A percentile compares a stretch with the other conserved stretches of the same genome.
Evolutionary conservation across 2,113 vertebrate genomes (phyloP).

Genomic region (Pterocles gutturalis): DNA sequence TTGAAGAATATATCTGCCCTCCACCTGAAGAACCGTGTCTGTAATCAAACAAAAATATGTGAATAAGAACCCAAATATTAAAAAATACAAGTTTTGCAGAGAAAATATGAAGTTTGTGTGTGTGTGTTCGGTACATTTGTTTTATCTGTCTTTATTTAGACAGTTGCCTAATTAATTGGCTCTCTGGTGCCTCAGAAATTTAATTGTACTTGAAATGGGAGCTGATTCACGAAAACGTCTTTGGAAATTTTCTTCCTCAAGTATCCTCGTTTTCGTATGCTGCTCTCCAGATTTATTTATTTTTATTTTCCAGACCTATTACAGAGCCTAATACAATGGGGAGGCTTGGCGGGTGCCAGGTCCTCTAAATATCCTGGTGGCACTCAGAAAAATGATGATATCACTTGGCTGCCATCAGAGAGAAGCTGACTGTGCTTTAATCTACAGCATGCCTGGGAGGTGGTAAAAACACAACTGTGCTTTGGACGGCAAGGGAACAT

Average conservation of each 20-base stretch:
- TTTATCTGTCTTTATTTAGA: not conserved
- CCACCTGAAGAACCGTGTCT: not conserved
- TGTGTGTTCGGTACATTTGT: not conserved
- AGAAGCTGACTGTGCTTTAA: not conserved
- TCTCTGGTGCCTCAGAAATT: not conserved
- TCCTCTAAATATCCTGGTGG: not conserved
- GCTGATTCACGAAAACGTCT: not conserved
- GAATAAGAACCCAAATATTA: not conserved
- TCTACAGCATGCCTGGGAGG: not conserved
- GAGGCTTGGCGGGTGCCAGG: not conserved
- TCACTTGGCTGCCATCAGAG: accelerated
- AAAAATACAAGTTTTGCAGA: not conserved
- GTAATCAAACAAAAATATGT: not conserved
- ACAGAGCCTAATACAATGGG: not conserved
- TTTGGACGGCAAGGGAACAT: not conserved
- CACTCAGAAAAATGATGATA: not conserved
- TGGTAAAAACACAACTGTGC: not conserved
- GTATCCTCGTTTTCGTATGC: not conserved
- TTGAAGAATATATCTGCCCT: not conserved
- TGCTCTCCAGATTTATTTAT: not conserved
- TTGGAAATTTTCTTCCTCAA: not conserved
- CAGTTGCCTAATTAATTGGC: not conserved
- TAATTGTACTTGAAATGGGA: not conserved
- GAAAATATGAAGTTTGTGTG: not conserved
- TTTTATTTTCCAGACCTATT: not conserved